Conservation (phyloP, 2,888 invertebrate genomes). For the Kuschelorhynchus macadamiae region DNA sequence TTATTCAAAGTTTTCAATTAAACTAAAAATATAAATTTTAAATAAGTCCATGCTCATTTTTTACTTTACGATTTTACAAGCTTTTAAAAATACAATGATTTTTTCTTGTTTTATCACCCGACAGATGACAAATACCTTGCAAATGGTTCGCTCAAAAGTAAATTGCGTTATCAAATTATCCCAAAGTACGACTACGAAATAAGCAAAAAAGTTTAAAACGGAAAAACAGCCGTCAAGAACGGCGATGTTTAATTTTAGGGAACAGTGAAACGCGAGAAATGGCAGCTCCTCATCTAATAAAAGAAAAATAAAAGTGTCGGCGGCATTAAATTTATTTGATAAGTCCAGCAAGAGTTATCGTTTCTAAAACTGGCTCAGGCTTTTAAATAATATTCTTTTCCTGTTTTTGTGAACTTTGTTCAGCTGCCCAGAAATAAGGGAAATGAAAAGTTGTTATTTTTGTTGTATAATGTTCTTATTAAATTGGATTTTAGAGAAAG, state of each 20-base stretch:
- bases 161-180: slow-evolving; percentile 18
- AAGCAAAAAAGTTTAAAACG: slow-evolving; percentile 9
- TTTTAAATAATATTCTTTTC: slow-evolving; percentile 38
- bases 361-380: slow-evolving; percentile 28
- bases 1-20: too few relatives aligned
- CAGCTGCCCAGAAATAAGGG: slow-evolving; percentile 11
- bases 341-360: slow-evolving; percentile 39
- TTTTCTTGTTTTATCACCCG: too few relatives aligned
- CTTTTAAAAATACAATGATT: too few relatives aligned
- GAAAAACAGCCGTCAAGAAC: slow-evolving; percentile 21
- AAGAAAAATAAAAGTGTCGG: slow-evolving; percentile 42
- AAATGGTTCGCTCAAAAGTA: too few relatives aligned
- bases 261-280: slow-evolving; percentile 36
- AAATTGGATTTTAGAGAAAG: too few relatives aligned
- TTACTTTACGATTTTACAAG: too few relatives aligned
- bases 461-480: too few relatives aligned
- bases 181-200: slow-evolving; percentile 5
- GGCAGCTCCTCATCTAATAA: slow-evolving; percentile 40
- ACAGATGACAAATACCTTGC: too few relatives aligned
- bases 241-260: slow-evolving; percentile 27
- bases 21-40: too few relatives aligned
- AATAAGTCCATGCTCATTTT: too few relatives aligned
- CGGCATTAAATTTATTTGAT: slow-evolving; percentile 39
- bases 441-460: slow-evolving; percentile 21
- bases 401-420: slow-evolving; percentile 29